These are phyloP conservation scores for Drosophila malerkotliana DNA, from an alignment of 1,140 invertebrate genomes.

Conservation along the genomic window DNA sequence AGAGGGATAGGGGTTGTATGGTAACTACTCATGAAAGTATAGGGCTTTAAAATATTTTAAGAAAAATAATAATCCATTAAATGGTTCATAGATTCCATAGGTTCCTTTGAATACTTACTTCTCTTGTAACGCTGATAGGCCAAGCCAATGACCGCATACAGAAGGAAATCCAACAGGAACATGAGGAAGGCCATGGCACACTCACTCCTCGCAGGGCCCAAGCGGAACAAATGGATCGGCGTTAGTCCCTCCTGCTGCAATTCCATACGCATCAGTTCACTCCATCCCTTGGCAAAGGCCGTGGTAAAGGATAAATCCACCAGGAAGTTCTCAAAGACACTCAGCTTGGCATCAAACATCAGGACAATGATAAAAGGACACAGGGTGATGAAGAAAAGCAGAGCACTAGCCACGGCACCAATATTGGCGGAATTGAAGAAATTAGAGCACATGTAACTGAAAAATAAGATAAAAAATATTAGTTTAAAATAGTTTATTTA, in stretches of 20 bases:
- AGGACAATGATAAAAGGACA: constrained; percentile 88
- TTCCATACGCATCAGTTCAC: constrained; percentile 86
- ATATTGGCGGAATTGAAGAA: constrained; percentile 87
- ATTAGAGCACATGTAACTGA: constrained; percentile 88
- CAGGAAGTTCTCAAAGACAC: constrained; percentile 85
- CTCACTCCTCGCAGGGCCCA: constrained; percentile 61
- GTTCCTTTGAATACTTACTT: constrained; percentile 48
- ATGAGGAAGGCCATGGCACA: constrained; percentile 81
- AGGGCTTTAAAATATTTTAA: too few species aligned
- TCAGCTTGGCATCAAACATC: constrained; percentile 86
- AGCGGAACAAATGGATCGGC: constrained; percentile 80
- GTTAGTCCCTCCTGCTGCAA: constrained; percentile 85
- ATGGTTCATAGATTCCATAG: too few species aligned
- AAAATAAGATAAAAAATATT: not conserved
- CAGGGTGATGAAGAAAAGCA: constrained; percentile 87
- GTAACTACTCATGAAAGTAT: too few species aligned
- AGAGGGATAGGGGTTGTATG: too few species aligned
- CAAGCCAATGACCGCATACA: constrained; percentile 85
- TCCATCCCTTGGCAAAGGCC: constrained; percentile 87
- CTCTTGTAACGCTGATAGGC: constrained; percentile 71
- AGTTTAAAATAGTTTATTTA: not conserved
- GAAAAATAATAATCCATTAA: too few species aligned
- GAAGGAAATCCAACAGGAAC: constrained; percentile 84
- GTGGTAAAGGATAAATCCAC: constrained; percentile 85
- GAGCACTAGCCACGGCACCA: constrained; percentile 86